Conservation (phyloP, 2,888 invertebrate genomes). For the Flexamia atlantica region DNA sequence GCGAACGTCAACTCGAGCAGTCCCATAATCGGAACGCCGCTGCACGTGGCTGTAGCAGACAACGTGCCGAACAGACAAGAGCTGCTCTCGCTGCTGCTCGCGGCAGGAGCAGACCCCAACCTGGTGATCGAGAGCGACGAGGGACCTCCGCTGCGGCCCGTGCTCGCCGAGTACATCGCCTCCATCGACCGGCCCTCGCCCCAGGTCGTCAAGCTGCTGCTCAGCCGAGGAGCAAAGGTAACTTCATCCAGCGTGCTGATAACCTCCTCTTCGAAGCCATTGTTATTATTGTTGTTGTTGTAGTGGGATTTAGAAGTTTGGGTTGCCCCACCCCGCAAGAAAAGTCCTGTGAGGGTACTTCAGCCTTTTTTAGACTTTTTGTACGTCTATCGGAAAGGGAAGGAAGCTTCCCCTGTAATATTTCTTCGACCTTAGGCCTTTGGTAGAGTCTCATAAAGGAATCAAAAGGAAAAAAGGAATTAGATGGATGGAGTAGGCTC, state of each 20-base stretch:
- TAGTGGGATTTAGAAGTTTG: no score
- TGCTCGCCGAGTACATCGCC: slow-evolving; percentile 89
- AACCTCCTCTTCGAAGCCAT: no score
- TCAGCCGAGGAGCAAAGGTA: slow-evolving; percentile 88
- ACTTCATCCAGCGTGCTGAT: slow-evolving; percentile 69
- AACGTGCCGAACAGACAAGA: slow-evolving; percentile 74
- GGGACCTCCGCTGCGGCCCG: slow-evolving; percentile 86
- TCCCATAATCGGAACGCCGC: slow-evolving; percentile 88
- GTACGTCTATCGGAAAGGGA: no score
- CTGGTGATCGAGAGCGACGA: slow-evolving; percentile 85
- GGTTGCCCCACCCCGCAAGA: no score
- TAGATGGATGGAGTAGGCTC: no score
- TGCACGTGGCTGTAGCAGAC: slow-evolving; percentile 91
- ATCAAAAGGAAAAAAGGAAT: no score
- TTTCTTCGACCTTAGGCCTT: no score
- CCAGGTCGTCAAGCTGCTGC: slow-evolving; percentile 82
- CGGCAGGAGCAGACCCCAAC: slow-evolving; percentile 87
- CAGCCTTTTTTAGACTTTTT: no score
- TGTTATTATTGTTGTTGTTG: no score
- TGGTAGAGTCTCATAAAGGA: no score
- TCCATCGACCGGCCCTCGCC: slow-evolving; percentile 84
- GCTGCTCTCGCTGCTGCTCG: slow-evolving; percentile 81
- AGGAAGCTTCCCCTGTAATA: no score
- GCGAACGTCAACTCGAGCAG: slow-evolving; percentile 89
- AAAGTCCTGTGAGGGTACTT: no score